Evolutionary conservation across 92 coral and sea anemone species (phyloP).

Genomic region (Isaurus tuberculatus): DNA sequence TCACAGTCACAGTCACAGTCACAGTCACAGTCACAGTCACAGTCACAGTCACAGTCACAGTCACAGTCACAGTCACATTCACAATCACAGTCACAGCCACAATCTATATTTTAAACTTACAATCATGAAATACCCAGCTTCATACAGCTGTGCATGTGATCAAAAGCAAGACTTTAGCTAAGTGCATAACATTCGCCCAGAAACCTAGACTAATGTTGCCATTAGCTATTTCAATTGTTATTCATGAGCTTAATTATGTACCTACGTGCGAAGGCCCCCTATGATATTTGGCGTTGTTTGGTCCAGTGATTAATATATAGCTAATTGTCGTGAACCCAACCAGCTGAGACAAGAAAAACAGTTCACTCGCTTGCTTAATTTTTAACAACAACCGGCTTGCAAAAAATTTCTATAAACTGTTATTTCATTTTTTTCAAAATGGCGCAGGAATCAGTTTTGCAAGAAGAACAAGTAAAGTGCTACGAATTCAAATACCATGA

Average conservation of each 20-base stretch:
- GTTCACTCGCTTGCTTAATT: slow-evolving; percentile 2
- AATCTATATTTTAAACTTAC: no score
- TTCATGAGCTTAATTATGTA: slow-evolving; percentile 12
- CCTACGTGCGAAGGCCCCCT: neutral
- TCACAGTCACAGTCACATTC: neutral
- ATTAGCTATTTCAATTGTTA: neutral
- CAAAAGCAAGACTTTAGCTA: no score
- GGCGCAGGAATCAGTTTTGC: slow-evolving; percentile 18
- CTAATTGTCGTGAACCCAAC: slow-evolving; percentile 9
- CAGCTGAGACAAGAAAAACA: slow-evolving; percentile 3
- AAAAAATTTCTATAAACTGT: slow-evolving; percentile 3
- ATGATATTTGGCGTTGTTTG: neutral
- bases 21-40: neutral
- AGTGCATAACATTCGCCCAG: neutral
- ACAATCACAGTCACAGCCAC: no score
- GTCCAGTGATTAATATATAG: neutral
- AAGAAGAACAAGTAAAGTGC: slow-evolving; percentile 7
- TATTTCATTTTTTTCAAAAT: slow-evolving; percentile 18
- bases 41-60: neutral
- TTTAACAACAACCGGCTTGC: neutral
- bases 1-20: no score
- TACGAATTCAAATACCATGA: slow-evolving; percentile 30
- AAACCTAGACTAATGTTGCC: neutral
- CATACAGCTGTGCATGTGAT: no score
- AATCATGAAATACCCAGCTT: no score